Base-by-base conservation (phyloP, 92 coral and sea anemone species). In the Heliopora coerulea region DNA sequence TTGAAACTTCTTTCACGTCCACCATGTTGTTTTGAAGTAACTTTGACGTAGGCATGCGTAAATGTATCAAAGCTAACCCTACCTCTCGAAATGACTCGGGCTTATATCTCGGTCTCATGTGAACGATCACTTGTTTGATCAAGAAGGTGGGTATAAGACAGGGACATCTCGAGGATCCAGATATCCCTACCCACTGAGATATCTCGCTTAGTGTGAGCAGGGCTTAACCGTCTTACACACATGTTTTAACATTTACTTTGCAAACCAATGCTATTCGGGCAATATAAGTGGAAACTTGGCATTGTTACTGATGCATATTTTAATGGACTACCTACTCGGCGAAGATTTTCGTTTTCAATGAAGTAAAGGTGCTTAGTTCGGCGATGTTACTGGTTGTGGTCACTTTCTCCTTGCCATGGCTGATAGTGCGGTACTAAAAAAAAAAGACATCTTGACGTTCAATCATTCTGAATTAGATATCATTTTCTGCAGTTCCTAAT, bases 251-350 rank as follows among this genome's bases (percentile, higher is more conserved):
- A 50, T 17, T 17, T 5, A n/a, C 26, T 50, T n/a, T 50, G 58
- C 20, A 17, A 50, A 6, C 20, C 20, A 50, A 23, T 50, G 20
- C 5, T 50, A n/a, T 23, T 50, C 17, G 4, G 58, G 58, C 17
- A 50, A 5, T 23, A 64, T 35, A 10, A 52, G 49, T 41, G 72
- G 72, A 44, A 65, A 65, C 24, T 65, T 65, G 0, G 54, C 72
- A 65, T 65, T 39, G 34, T 65, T 18, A 2, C 3, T 1, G 61
- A 48, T 62, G 69, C 48, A 4, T 1, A 30, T 33, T 62, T 48
- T 0, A 62, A 20, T 1, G 46, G 0, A 62, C 69, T 62, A 0
- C 69, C 69, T 7, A 42, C 49, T 64, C 27, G 49, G 18, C 2
- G 40, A 61, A 1, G 34, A 19, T 30, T 26, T 17, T 27, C 69